Conservation (phyloP, 2,888 invertebrate genomes). For the Taphrorychus bicolor region DNA sequence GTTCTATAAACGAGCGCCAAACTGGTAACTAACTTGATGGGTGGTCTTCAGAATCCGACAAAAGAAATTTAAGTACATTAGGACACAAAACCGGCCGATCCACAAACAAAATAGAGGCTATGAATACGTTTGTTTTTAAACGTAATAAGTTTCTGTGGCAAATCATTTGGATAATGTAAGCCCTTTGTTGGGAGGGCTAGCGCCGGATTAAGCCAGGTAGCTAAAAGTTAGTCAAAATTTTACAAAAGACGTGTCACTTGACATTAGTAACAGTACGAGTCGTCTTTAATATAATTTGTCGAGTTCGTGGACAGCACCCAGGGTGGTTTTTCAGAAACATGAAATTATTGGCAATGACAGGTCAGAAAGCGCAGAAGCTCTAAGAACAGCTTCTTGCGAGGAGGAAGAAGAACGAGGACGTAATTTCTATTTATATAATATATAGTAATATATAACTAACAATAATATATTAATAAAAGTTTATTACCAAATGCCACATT, state of each 20-base stretch:
- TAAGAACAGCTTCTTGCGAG: no score
- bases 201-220: conserved; percentile 39
- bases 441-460: no score
- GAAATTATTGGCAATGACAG: neutral
- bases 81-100: conserved; percentile 49
- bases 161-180: conserved; percentile 55
- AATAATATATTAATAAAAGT: no score
- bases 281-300: neutral
- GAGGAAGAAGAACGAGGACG: no score
- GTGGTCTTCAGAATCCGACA: conserved; percentile 54
- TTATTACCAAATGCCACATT: no score
- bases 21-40: conserved; percentile 45
- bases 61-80: conserved; percentile 57
- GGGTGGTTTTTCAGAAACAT: neutral
- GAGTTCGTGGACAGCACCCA: neutral
- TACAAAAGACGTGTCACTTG: conserved; percentile 35
- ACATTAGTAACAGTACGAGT: conserved; percentile 18
- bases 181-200: conserved; percentile 45
- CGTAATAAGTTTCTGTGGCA: conserved; percentile 44
- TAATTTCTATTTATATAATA: no score
- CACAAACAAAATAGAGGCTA: conserved; percentile 27
- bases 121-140: conserved; percentile 40
- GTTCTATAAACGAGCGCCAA: conserved; percentile 10
- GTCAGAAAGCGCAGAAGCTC: no score
- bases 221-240: conserved; percentile 44